phyloP scores from a whole-genome alignment of 2,113 vertebrate species.

The Aleadryas rufinucha region DNA sequence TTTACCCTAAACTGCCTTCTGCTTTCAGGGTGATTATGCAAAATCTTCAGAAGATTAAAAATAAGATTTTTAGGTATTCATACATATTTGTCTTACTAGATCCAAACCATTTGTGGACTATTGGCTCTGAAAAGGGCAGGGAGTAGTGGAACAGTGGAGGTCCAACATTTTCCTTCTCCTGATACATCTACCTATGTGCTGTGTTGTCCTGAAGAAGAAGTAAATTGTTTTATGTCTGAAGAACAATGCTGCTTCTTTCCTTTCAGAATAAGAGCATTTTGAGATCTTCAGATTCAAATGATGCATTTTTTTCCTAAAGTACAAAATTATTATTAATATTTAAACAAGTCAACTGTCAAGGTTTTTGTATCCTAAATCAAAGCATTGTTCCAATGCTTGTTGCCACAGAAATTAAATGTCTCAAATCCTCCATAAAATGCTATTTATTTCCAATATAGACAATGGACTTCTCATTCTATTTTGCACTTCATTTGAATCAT shows the following conservation, averaged over 20 bases:
- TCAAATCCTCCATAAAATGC: not conserved
- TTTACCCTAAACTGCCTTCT: not conserved
- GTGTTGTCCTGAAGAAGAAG: not conserved
- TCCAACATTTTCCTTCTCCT: not conserved
- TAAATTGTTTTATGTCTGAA: not conserved
- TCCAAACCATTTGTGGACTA: not conserved
- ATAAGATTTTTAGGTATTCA: not conserved
- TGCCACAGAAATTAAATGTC: not conserved
- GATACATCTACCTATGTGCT: not conserved
- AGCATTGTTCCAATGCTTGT: not conserved
- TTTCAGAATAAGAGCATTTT: not conserved
- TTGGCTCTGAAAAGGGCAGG: not conserved
- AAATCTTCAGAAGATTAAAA: not conserved
- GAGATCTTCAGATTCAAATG: not conserved
- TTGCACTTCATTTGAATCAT: not conserved
- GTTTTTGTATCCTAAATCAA: not conserved
- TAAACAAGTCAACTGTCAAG: not conserved
- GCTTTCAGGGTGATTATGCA: not conserved
- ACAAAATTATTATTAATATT: not conserved
- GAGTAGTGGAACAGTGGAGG: not conserved
- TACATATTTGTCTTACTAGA: not conserved
- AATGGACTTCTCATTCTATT: not conserved
- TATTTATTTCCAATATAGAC: not conserved
- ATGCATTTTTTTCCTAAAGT: not conserved
- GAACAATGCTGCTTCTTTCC: not conserved